Evolutionary conservation across 2,113 vertebrate genomes (phyloP).

Genomic region (Scomber scombrus): DNA sequence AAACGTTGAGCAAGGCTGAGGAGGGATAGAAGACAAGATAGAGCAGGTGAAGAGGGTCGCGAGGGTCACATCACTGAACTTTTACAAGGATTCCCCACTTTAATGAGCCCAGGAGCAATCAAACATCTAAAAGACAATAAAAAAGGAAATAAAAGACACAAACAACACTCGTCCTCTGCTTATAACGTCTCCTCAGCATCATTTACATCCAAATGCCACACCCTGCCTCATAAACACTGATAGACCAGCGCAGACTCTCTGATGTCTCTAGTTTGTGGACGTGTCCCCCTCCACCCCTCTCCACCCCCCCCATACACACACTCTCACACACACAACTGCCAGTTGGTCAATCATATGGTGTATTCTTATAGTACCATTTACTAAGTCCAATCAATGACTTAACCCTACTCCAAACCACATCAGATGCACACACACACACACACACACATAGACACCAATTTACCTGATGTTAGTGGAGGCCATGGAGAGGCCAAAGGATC

Average conservation of each 20-base stretch:
- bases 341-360: neutral
- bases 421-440: neutral
- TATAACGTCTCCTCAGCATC: constrained; percentile 49
- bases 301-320: neutral
- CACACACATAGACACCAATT: neutral
- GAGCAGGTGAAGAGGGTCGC: constrained; percentile 55
- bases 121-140: constrained; percentile 65
- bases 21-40: neutral
- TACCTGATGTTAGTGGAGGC: constrained; percentile 16
- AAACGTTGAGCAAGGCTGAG: neutral
- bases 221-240: constrained; percentile 56
- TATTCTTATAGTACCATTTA: neutral
- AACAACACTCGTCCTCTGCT: constrained; percentile 26
- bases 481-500: constrained; percentile 54
- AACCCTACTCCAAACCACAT: neutral
- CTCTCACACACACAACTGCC: constrained; percentile 14
- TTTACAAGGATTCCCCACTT: constrained; percentile 59
- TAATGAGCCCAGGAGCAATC: constrained; percentile 54
- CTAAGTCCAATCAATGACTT: neutral
- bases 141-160: constrained; percentile 51
- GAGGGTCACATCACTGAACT: constrained; percentile 43
- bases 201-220: constrained; percentile 69
- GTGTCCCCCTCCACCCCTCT: neutral
- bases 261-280: constrained; percentile 24
- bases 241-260: constrained; percentile 27